Conservation (phyloP, 2,888 invertebrate species). For the Mimumesa dahlbomi region DNA sequence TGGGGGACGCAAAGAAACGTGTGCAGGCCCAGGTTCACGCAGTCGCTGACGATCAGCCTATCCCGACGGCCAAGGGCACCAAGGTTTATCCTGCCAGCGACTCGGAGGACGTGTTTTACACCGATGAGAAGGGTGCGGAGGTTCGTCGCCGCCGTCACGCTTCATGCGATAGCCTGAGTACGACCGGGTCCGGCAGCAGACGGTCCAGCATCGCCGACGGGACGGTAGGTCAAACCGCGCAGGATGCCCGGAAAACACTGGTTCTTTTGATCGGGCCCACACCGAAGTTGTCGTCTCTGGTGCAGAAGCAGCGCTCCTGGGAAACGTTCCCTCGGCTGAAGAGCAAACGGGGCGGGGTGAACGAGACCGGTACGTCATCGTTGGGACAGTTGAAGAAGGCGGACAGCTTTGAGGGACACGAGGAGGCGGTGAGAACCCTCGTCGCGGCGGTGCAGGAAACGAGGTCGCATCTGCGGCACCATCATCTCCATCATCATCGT, state of each 20-base stretch:
- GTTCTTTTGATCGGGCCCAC: slow-evolving; percentile 81
- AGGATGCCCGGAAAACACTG: slow-evolving; percentile 81
- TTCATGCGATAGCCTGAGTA: slow-evolving; percentile 83
- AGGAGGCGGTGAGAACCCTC: slow-evolving; percentile 85
- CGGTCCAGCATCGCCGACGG: slow-evolving; percentile 82
- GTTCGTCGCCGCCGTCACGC: slow-evolving; percentile 76
- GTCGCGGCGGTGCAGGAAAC: slow-evolving; percentile 86
- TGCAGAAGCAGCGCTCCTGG: slow-evolving; percentile 85
- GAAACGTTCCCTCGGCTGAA: slow-evolving; percentile 84
- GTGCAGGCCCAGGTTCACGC: slow-evolving; percentile 82
- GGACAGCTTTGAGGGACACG: slow-evolving; percentile 87
- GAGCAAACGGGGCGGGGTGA: slow-evolving; percentile 69
- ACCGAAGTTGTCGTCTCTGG: slow-evolving; percentile 77
- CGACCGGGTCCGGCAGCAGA: slow-evolving; percentile 81
- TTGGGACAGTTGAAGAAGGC: slow-evolving; percentile 82
- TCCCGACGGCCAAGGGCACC: slow-evolving; percentile 62
- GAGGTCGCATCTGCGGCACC: slow-evolving; percentile 81
- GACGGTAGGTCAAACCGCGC: slow-evolving; percentile 70
- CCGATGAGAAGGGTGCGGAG: slow-evolving; percentile 69
- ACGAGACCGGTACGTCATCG: slow-evolving; percentile 58
- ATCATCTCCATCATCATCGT: slow-evolving; percentile 75
- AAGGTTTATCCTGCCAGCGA: slow-evolving; percentile 83
- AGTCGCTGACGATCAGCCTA: slow-evolving; percentile 71
- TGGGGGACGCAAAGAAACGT: slow-evolving; percentile 79
- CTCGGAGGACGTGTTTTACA: slow-evolving; percentile 83